phyloP scores from a whole-genome alignment of 2,113 vertebrate species.

The Chaetura pelagica region DNA sequence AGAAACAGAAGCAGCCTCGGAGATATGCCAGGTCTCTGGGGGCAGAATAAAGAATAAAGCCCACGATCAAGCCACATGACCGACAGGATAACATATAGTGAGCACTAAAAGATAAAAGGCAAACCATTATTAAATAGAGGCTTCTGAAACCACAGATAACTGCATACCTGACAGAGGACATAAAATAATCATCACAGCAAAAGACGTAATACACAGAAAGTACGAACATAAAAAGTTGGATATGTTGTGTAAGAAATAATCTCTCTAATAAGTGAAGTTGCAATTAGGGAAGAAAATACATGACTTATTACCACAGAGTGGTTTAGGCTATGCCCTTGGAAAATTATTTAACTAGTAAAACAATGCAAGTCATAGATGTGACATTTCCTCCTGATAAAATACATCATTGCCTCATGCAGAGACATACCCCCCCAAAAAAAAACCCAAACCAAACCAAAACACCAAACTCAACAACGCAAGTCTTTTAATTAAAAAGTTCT shows the following conservation, averaged over 20 bases:
- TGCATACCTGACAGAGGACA: background rate
- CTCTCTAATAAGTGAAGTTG: background rate
- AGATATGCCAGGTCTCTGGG: constrained; percentile 70
- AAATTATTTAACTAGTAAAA: background rate
- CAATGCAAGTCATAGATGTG: background rate
- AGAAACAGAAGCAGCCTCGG: constrained; percentile 85
- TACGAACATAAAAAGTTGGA: accelerated
- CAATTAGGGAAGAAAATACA: background rate
- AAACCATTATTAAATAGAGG: background rate
- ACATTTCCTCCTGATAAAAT: background rate
- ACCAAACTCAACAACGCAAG: background rate
- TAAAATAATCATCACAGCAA: background rate
- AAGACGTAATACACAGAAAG: background rate
- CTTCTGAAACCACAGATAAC: background rate
- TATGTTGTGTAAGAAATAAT: background rate
- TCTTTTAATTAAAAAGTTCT: background rate
- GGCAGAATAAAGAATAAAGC: constrained; percentile 80
- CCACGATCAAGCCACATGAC: constrained; percentile 75
- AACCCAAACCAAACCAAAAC: no score
- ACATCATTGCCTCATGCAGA: background rate
- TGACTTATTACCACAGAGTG: background rate
- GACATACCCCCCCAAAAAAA: background rate
- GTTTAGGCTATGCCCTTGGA: background rate
- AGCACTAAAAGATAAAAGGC: constrained; percentile 67
- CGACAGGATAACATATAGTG: constrained; percentile 82